phyloP scores from a whole-genome alignment of 2,113 vertebrate genomes.

The Prochilodus magdalenae region DNA sequence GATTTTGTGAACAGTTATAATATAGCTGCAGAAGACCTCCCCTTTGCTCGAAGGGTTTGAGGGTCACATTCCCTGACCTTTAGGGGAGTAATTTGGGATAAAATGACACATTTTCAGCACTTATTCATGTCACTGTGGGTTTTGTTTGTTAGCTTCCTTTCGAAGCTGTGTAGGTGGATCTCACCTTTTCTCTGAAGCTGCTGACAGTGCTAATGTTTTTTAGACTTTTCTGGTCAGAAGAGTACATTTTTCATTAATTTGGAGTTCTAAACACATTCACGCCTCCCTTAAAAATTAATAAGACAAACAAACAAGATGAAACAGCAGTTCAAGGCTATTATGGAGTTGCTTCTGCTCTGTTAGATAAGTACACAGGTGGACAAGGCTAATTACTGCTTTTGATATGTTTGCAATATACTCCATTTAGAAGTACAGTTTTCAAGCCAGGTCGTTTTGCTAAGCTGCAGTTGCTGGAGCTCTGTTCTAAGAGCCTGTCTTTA shows the following conservation, averaged over 20 bases:
- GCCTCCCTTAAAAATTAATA: conserved; percentile 9
- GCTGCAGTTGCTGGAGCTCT: background rate
- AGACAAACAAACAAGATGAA: conserved; percentile 28
- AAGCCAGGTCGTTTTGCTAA: background rate
- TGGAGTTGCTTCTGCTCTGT: background rate
- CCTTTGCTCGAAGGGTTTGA: too few species aligned
- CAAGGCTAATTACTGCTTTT: background rate
- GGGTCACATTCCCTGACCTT: too few species aligned
- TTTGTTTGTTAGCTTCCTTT: conserved; percentile 41
- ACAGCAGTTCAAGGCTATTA: background rate
- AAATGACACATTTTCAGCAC: conserved; percentile 26
- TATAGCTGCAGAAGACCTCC: too few species aligned
- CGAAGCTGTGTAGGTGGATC: conserved; percentile 50
- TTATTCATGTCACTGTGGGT: background rate
- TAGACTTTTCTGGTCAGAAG: conserved; percentile 14
- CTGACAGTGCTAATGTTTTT: conserved; percentile 40
- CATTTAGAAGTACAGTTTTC: background rate
- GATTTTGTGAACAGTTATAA: too few species aligned
- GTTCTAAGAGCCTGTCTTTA: conserved; percentile 18
- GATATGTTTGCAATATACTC: background rate
- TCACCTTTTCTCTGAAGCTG: conserved; percentile 60
- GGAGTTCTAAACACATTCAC: conserved; percentile 34
- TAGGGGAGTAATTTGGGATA: too few species aligned
- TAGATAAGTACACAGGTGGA: background rate
- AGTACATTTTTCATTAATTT: conserved; percentile 54